Conservation (phyloP, 2,888 invertebrate species). For the Myopa tessellatipennis region DNA sequence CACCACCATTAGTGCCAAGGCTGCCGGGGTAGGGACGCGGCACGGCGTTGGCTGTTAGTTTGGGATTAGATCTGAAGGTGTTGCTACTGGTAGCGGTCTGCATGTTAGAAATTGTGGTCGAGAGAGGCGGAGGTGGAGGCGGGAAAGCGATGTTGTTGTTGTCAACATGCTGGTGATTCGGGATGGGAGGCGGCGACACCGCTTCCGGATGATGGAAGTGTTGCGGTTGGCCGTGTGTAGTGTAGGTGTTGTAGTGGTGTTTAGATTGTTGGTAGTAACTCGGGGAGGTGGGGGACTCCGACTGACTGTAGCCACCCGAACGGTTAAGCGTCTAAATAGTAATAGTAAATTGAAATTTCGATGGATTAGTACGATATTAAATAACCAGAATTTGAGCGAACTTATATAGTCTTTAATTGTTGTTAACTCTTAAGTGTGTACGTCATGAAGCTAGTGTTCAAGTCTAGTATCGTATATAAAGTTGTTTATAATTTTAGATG, state of each 20-base stretch:
- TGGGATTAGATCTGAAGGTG: slow-evolving; percentile 66
- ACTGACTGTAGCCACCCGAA: slow-evolving; percentile 54
- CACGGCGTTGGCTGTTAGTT: slow-evolving; percentile 68
- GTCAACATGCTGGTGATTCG: slow-evolving; percentile 54
- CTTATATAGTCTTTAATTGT: too few relatives aligned
- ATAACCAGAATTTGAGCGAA: too few relatives aligned
- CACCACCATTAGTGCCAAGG: slow-evolving; percentile 53
- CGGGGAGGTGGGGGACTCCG: slow-evolving; percentile 64
- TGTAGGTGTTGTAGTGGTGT: slow-evolving; percentile 58
- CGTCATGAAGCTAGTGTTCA: too few relatives aligned
- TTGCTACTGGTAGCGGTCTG: slow-evolving; percentile 60
- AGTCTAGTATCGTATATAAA: too few relatives aligned
- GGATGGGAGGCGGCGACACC: slow-evolving; percentile 62
- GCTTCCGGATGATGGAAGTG: slow-evolving; percentile 66
- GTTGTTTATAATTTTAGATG: too few relatives aligned
- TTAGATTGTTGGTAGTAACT: slow-evolving; percentile 57
- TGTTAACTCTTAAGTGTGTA: too few relatives aligned
- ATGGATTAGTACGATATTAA: too few relatives aligned
- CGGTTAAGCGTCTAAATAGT: slow-evolving; percentile 62
- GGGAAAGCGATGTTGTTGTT: slow-evolving; percentile 60
- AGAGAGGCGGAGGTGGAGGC: slow-evolving; percentile 66
- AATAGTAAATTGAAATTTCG: not conserved
- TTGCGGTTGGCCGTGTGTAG: slow-evolving; percentile 59
- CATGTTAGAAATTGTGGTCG: slow-evolving; percentile 64
- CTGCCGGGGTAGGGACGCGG: slow-evolving; percentile 68